Conservation (phyloP, 2,113 vertebrate genomes). For the Pelmatolapia mariae region DNA sequence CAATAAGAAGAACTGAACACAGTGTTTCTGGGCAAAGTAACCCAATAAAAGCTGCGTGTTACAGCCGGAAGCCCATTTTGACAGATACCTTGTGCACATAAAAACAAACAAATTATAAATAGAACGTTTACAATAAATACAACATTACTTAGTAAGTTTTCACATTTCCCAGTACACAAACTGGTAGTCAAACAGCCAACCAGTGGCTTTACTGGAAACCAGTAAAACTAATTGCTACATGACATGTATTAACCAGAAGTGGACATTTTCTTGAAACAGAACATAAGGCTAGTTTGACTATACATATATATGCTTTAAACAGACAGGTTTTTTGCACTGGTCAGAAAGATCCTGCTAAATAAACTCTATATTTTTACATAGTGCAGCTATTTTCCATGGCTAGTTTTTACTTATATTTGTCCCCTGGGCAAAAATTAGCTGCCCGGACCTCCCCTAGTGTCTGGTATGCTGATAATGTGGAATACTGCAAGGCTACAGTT, state of each 20-base stretch:
- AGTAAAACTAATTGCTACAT: conserved; percentile 33
- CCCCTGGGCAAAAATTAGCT: background rate
- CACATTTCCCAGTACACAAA: conserved; percentile 29
- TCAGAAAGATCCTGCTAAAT: background rate
- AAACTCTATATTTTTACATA: background rate
- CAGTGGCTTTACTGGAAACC: conserved; percentile 54
- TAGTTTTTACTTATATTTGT: background rate
- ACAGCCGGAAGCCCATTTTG: conserved; percentile 58
- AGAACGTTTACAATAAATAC: conserved; percentile 54
- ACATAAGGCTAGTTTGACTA: conserved; percentile 30
- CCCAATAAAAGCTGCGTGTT: conserved; percentile 11
- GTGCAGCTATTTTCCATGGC: background rate
- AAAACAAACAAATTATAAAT: conserved; percentile 26
- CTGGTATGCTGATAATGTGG: background rate
- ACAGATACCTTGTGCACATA: conserved; percentile 20
- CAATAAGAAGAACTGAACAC: conserved; percentile 34
- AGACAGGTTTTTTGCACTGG: background rate
- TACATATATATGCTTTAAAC: background rate
- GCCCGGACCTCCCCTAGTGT: background rate
- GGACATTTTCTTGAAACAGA: background rate
- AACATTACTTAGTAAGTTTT: conserved; percentile 17
- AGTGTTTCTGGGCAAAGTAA: conserved; percentile 22
- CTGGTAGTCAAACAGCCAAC: conserved; percentile 44
- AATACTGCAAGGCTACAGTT: background rate
- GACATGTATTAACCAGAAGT: conserved; percentile 54